A percentile compares a stretch with the other conserved stretches of the same genome.
Evolutionary conservation across 2,797 vertebrate genomes (phyloP).

Genomic region (Pipistrellus pygmaeus): DNA sequence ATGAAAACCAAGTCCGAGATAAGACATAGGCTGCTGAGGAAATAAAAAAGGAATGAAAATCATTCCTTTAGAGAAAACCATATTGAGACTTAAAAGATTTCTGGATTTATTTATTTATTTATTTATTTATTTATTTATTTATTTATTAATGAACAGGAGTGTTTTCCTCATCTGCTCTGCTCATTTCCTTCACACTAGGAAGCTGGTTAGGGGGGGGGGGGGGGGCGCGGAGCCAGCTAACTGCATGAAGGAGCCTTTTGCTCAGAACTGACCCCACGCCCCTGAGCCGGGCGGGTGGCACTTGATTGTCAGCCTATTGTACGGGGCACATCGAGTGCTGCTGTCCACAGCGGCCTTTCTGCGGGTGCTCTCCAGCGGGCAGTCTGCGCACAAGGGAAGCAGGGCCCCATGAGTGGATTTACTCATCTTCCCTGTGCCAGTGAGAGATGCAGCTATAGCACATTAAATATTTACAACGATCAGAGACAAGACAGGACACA

Average conservation of each 20-base stretch:
- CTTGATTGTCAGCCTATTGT: neutral
- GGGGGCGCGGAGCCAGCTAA: neutral
- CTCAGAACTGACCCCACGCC: neutral
- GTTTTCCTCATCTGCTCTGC: neutral
- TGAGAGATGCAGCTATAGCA: constrained; percentile 39
- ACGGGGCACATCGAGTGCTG: neutral
- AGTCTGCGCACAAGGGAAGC: neutral
- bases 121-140: too few species aligned
- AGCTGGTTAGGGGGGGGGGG: neutral
- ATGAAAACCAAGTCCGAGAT: neutral
- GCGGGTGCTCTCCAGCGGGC: neutral
- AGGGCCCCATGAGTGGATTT: neutral
- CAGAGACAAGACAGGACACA: constrained; percentile 74
- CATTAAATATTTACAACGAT: constrained; percentile 82
- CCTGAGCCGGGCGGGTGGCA: neutral
- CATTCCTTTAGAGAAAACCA: constrained; percentile 38
- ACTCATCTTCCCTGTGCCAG: constrained; percentile 57
- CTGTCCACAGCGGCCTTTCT: neutral
- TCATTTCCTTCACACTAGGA: neutral
- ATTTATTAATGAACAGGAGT: neutral
- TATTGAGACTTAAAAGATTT: neutral
- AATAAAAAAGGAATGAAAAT: neutral
- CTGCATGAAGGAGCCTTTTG: neutral
- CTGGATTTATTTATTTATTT: neutral
- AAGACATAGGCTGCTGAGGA: neutral